Conservation (phyloP, 2,888 invertebrate genomes). For the Miltochrista miniata region DNA sequence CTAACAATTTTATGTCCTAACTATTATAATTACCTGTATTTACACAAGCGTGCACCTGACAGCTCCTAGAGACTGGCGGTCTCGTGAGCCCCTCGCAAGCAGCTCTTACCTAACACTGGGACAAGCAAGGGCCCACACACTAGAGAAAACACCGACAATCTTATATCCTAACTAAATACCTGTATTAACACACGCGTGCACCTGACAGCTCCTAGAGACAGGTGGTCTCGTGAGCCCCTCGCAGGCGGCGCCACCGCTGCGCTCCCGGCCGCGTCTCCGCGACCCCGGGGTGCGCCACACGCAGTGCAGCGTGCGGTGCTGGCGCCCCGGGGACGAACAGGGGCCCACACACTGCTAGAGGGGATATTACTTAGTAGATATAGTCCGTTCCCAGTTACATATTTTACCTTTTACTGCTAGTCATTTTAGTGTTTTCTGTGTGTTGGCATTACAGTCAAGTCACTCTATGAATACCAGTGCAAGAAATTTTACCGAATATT, state of each 20-base stretch:
- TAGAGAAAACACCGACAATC: no score
- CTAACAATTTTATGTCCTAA: no score
- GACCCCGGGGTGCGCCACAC: conserved; percentile 95
- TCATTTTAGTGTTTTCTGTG: no score
- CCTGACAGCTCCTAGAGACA: conserved; percentile 90
- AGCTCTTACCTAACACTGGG: no score
- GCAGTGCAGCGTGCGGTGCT: conserved; percentile 95
- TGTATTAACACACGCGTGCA: conserved; percentile 83
- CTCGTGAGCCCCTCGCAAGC: conserved; percentile 91
- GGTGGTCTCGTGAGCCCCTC: conserved; percentile 89
- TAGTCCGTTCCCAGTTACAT: no score
- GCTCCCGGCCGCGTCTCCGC: conserved; percentile 87
- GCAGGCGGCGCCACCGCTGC: conserved; percentile 94
- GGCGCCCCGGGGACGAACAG: conserved; percentile 91
- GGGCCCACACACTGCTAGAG: conserved; percentile 91
- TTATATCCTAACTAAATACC: no score
- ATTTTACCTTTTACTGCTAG: no score
- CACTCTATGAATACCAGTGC: no score
- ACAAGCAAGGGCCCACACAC: no score
- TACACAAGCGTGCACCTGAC: conserved; percentile 87
- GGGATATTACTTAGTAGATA: background rate
- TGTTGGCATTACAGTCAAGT: no score
- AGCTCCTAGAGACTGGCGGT: conserved; percentile 91
- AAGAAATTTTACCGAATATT: no score
- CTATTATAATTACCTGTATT: conserved; percentile 58